Evolutionary conservation across 2,888 invertebrate genomes (phyloP), one percentile per base, ranked within the genome.

Genomic region (Danaus chrysippus): DNA sequence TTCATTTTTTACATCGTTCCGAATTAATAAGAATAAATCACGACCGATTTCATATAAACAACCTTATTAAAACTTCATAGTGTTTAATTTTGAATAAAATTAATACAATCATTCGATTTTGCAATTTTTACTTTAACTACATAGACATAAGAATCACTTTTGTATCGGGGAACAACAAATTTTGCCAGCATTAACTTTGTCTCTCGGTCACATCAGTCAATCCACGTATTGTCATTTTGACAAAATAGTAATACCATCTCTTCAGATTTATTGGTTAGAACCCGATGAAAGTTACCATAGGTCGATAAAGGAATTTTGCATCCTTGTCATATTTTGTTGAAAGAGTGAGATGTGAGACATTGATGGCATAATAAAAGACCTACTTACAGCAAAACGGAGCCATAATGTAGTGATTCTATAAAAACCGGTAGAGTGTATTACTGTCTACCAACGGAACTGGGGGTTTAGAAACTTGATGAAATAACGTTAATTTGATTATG

Each of bases 151-250:
- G 68, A 71, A 72, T 71, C 70, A 68, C 63, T 71, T 17, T 74
- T 71, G 6, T 68, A 63, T 66, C 69, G 66, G 58, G 17, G 9
- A 17, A 59, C 59, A 6, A 34, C 19, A 56, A 46, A 53, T 54
- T 54, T 59, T 67, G 69, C 70, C 71, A 72, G 81, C 78, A 84
- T 88, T 87, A 88, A 86, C 87, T 89, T 87, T 73, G 86, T 80
- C 79, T 88, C 83, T 88, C 84, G 87, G 87, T 83, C 86, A 83
- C 84, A 88, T 90, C 90, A 89, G 88, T 90, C 90, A 89, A 91
- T 90, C 87, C 85, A 84, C 87, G 85, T 88, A 89, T 91, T 90
- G 88, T 91, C 86, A 89, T 86, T 85, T 83, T 83, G 86, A 87
- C 86, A 91, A 89, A 90, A 90, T 90, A 90, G 90, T 79, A 71